Base-by-base conservation (phyloP, 2,797 vertebrate species). In the Pseudomugil gertrudae region DNA sequence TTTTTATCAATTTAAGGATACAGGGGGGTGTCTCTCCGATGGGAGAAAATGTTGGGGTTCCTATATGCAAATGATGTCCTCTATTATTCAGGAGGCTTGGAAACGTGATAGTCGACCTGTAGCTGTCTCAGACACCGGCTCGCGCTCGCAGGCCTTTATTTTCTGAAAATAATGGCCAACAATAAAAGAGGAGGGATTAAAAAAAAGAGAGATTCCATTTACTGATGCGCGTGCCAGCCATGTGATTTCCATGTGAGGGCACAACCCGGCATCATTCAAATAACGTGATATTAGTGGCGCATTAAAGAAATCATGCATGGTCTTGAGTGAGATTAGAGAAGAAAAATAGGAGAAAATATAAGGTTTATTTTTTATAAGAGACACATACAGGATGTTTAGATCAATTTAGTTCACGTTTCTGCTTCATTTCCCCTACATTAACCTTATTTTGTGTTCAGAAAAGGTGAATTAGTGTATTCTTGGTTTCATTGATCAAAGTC, bases 51-150 rank as follows among this genome's bases (percentile, higher is more conserved):
- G 91, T 94, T 94, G 94, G 90, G 91, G 91, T 91, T 82, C 70
- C 57, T 93, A 93, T 93, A 93, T 94, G 92, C 85, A 93, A 93
- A 92, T 93, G 1, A 32, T 75, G 15, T 33, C 54, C 58, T 93
- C 51, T 91, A 88, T 93, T 78, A 92, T 93, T 92, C 80, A 92
- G 27, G 54, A 76, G 65, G 8, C 21, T 70, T 17, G 30, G 81
- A 76, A 85, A 87, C 51, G 36, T 32, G 86, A 89, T 83, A 54
- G 63, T 58, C 47, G 17, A 78, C 71, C 60, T 33, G 63, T 56
- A 58, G 11, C 10, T 4, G 52, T 62, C 67, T 36, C 26, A 6
- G 63, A 30, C 60, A 17, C 67, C 23, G 62, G 45, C 47, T 15
- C 11, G 38, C 56, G 71, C 51, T 69, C 24, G 45, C 30, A 3